A percentile compares a stretch with the other conserved stretches of the same genome.
phyloP scores from a whole-genome alignment of 2,888 invertebrate species.

The Apamea anceps region DNA sequence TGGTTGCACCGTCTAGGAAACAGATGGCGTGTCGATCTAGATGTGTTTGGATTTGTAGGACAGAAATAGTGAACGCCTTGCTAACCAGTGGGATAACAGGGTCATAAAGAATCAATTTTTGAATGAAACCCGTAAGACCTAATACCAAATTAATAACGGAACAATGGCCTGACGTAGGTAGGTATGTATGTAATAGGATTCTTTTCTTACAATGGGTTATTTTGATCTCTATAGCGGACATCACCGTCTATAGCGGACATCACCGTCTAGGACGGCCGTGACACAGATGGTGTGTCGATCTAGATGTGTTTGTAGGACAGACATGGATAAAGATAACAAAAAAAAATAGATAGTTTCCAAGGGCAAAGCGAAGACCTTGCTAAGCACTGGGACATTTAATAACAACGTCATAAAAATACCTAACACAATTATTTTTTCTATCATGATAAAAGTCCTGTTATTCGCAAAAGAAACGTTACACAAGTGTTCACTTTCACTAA shows the following conservation, averaged over 20 bases:
- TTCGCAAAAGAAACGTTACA: not conserved
- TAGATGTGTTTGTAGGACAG: conserved; percentile 22
- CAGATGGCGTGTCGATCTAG: no score
- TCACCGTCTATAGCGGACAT: not conserved
- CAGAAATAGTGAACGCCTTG: no score
- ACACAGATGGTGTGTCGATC: conserved; percentile 31
- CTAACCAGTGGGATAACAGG: no score
- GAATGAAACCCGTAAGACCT: no score
- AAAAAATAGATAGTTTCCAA: not conserved
- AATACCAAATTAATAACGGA: not conserved
- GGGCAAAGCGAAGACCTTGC: not conserved
- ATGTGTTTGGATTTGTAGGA: no score
- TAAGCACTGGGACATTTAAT: not conserved
- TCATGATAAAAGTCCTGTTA: conserved; percentile 3
- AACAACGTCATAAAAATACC: not conserved
- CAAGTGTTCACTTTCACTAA: no score
- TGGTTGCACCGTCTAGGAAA: no score
- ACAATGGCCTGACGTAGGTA: not conserved
- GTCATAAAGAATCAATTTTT: no score
- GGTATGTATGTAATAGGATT: not conserved
- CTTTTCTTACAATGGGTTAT: not conserved
- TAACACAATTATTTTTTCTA: not conserved
- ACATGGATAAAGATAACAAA: not conserved
- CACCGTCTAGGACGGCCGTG: conserved; percentile 7
- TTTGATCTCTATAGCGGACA: no score